Evolutionary conservation across 2,888 invertebrate genomes (phyloP), one percentile per base, ranked within the genome.

Genomic region (Eumerus sabulonum): DNA sequence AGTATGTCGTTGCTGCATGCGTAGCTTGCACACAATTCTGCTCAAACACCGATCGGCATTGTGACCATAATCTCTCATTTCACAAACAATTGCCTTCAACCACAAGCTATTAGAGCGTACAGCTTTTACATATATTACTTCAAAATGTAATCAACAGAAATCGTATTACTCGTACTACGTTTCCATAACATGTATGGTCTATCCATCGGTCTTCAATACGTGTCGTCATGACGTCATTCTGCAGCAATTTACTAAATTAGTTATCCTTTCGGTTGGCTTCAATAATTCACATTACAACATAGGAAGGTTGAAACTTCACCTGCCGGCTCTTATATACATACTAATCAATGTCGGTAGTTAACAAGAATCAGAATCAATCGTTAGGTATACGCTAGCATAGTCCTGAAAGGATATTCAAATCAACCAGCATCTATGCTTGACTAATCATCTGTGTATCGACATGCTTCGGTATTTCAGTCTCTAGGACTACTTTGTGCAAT

Each of bases 221-320:
- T 59, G 36, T 18, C 40, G 38, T 18, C 40, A 27, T 66, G 60
- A 66, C 56, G 71, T 72, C 66, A 71, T 57, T 38, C 16, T 38
- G 50, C 27, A 54, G 44, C 63, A 77, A 59, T 77, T 77, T 73
- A n/a, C 50, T 48, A 38, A 77, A 72, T 63, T 63, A 36, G 76
- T 67, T 72, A 67, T 76, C 42, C 42, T 57, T n/a, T 44, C 54
- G 50, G 56, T 40, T 42, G 51, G 18, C 18, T 45, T 40, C 62
- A 56, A 72, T 72, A 66, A 60, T 76, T 76, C 60, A 51, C 51
- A 16, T n/a, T 11, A 27, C 42, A 42, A 53, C 13, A 62, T 54
- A 40, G 40, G 35, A 36, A 14, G 11, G 11, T 5, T 12, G 11
- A n/a, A 40, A 11, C 12, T 2, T 9, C 40, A n/a, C 40, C 40